phyloP scores from a whole-genome alignment of 64 coral and sea anemone genomes.

The Dendrophyllia cribrosa region DNA sequence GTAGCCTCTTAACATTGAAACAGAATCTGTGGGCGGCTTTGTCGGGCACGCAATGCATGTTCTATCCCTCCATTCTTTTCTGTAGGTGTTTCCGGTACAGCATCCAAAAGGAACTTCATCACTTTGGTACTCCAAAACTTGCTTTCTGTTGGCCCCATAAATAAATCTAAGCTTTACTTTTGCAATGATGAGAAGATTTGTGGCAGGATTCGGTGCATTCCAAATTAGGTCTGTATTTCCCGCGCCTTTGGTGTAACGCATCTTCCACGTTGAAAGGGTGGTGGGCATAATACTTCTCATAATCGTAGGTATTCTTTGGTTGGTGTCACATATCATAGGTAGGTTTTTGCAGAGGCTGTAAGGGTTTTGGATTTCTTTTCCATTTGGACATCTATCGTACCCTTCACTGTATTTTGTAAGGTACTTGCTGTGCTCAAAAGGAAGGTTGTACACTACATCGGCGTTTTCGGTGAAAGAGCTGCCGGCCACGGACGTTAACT shows the following conservation, averaged over 20 bases:
- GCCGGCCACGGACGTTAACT: background rate
- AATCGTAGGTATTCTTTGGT: background rate
- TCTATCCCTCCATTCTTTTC: conserved; percentile 4
- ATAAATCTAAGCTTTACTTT: conserved; percentile 33
- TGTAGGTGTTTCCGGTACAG: conserved; percentile 41
- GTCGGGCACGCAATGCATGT: conserved; percentile 1
- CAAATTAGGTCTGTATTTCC: background rate
- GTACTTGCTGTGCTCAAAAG: conserved; percentile 25
- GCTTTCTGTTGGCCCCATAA: background rate
- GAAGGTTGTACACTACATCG: conserved; percentile 36
- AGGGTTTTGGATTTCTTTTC: conserved; percentile 35
- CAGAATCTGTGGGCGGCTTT: conserved; percentile 27
- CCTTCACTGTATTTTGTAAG: conserved; percentile 45
- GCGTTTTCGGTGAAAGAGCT: conserved; percentile 5
- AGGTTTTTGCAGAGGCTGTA: conserved; percentile 54
- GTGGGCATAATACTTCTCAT: conserved; percentile 40
- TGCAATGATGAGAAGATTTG: conserved; percentile 25
- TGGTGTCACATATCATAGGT: conserved; percentile 39
- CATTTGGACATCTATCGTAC: conserved; percentile 12
- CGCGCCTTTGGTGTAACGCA: background rate
- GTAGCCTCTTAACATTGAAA: conserved; percentile 3
- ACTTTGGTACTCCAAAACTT: background rate
- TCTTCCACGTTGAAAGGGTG: conserved; percentile 57
- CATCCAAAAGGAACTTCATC: conserved; percentile 6
- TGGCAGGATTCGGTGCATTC: conserved; percentile 56